Evolutionary conservation across 2,797 vertebrate genomes (phyloP).

Genomic region (Cheirogaleus major): DNA sequence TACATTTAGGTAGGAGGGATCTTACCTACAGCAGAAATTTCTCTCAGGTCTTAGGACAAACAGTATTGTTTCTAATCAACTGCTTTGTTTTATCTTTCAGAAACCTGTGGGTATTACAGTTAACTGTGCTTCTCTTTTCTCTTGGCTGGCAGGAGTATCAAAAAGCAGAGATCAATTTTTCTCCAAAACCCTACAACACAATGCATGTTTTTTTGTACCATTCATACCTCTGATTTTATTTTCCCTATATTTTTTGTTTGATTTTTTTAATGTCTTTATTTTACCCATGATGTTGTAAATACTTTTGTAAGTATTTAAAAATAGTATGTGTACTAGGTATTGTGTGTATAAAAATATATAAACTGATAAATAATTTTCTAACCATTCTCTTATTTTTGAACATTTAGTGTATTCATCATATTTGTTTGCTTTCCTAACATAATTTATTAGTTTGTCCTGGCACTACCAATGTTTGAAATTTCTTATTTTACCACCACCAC

Average conservation of each 20-base stretch:
- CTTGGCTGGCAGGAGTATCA: background rate
- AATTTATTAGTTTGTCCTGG: background rate
- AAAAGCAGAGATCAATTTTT: background rate
- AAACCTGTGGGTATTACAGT: background rate
- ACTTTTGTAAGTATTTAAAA: background rate
- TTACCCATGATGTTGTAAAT: background rate
- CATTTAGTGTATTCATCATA: background rate
- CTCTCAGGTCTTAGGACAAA: background rate
- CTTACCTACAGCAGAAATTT: background rate
- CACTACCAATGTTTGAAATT: background rate
- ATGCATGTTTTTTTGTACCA: background rate
- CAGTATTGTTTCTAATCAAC: background rate
- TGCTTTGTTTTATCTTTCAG: background rate
- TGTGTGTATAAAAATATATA: background rate
- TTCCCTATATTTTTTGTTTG: background rate
- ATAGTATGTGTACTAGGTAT: background rate
- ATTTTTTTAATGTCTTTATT: background rate
- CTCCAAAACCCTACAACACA: background rate
- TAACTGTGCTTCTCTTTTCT: background rate
- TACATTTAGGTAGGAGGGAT: background rate
- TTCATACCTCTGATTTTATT: background rate
- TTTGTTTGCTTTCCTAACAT: constrained; percentile 7
- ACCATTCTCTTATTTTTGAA: background rate
- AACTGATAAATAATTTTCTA: background rate
- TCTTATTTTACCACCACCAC: background rate